Conservation (phyloP, 2,113 vertebrate species). For the Lampris incognitus region DNA sequence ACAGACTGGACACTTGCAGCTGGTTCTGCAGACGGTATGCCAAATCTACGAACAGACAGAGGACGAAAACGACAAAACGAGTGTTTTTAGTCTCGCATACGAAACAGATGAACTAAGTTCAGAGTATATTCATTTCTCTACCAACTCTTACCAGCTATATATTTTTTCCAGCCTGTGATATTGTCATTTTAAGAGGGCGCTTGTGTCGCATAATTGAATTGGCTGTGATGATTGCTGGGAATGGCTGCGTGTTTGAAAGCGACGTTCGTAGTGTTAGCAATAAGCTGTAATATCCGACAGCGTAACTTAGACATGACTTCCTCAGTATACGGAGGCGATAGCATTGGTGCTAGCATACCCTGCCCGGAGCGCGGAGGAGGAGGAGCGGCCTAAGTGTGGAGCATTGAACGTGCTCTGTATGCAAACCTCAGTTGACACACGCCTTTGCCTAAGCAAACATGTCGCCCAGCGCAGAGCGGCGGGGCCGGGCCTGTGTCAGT, state of each 20-base stretch:
- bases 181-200: slow-evolving; percentile 35
- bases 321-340: slow-evolving; percentile 73
- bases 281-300: slow-evolving; percentile 74
- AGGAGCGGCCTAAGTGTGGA: slow-evolving; percentile 27
- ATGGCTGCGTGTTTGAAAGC: slow-evolving; percentile 62
- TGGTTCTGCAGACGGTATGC: slow-evolving; percentile 77
- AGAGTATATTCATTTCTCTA: slow-evolving; percentile 46
- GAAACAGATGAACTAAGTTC: slow-evolving; percentile 57
- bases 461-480: slow-evolving; percentile 31
- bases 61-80: slow-evolving; percentile 35
- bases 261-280: slow-evolving; percentile 73
- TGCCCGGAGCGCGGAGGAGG: slow-evolving; percentile 54
- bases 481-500: slow-evolving; percentile 24
- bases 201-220: not conserved
- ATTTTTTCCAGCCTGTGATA: slow-evolving; percentile 50
- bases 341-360: slow-evolving; percentile 69
- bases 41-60: slow-evolving; percentile 64
- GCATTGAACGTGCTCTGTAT: slow-evolving; percentile 39
- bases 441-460: slow-evolving; percentile 76
- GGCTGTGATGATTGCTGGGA: slow-evolving; percentile 62
- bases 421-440: slow-evolving; percentile 70
- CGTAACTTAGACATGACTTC: slow-evolving; percentile 67
- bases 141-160: slow-evolving; percentile 41
- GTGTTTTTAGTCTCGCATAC: slow-evolving; percentile 54
- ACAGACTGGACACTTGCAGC: slow-evolving; percentile 67